Conservation (phyloP, 2,113 vertebrate species). For the Podocnemis expansa region DNA sequence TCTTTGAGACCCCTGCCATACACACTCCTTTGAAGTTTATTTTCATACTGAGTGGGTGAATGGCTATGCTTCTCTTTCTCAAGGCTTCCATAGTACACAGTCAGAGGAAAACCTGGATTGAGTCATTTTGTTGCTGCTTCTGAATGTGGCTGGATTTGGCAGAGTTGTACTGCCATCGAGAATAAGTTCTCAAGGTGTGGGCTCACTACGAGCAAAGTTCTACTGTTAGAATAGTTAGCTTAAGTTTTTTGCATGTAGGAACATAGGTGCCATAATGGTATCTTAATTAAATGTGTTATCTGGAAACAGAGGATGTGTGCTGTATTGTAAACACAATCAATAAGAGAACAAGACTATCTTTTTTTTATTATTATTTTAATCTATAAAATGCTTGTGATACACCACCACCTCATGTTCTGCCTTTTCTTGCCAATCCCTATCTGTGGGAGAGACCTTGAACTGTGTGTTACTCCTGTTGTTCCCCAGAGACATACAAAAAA, state of each 20-base stretch:
- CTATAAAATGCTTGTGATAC: constrained; percentile 14
- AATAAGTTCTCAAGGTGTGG: background rate
- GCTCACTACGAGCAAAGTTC: rapidly evolving
- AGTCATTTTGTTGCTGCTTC: rapidly evolving
- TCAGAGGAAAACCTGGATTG: rapidly evolving
- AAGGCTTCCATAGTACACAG: rapidly evolving
- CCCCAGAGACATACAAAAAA: constrained; percentile 20
- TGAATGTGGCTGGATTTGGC: rapidly evolving
- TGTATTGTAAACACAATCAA: background rate
- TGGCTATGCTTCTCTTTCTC: background rate
- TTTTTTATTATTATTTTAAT: background rate
- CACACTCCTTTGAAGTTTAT: background rate
- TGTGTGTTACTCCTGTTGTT: background rate
- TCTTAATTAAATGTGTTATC: background rate
- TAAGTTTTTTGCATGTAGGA: background rate
- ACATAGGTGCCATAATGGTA: background rate
- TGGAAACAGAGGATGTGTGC: background rate
- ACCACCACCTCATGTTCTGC: constrained; percentile 9
- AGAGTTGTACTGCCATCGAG: rapidly evolving
- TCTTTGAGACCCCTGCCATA: too few species aligned
- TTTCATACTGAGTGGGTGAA: background rate
- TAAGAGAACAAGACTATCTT: rapidly evolving
- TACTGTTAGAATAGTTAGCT: rapidly evolving
- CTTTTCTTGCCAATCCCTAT: constrained; percentile 30
- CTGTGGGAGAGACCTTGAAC: constrained; percentile 28